Base-by-base conservation (phyloP, 2,113 vertebrate species). In the Gasterosteus aculeatus region DNA sequence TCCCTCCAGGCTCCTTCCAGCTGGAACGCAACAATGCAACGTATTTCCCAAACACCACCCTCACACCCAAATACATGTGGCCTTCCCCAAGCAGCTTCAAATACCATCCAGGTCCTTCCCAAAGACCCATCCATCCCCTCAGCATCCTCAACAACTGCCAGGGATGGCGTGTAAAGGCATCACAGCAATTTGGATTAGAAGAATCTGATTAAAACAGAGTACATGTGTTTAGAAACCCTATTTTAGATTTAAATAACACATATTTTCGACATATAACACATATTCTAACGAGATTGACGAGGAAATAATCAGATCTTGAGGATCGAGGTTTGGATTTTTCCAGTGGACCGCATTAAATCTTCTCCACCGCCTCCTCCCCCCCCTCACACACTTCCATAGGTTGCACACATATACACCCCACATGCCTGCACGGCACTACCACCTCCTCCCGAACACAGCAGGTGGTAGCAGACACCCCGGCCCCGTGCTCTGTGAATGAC, bases 401-500 rank as follows among this genome's bases (percentile, higher is more conserved):
- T 26, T 63, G 41, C 71, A 47, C 59, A 74, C 72, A 82, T 53
- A 73, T 69, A 77, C 85, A 62, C 77, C 49, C 10, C 58, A 31
- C 73, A 58, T 46, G 15, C 78, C 64, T 10, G 62, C 74, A 62
- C 84, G 68, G 64, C 75, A 57, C 56, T 46, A 60, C 70, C 42
- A 35, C 54, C 46, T 83, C 68, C 75, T 72, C 82, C 78, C 85
- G 77, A 87, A 82, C 89, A 82, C 90, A 88, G 89, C 90, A 82
- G 89, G 88, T 54, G 89, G 80, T 87, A 82, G 81, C 87, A 89
- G 82, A 82, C 84, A 51, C 81, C 85, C 69, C 67, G 19, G 80
- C 61, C 31, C 77, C 46, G 31, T 53, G 75, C 80, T 72, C 80
- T 42, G 70, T 68, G 87, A 88, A 75, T 85, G 89, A 82, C 57